These are phyloP conservation scores for Condylura cristata DNA, from an alignment of 2,113 vertebrate genomes.

Conservation along the genomic window DNA sequence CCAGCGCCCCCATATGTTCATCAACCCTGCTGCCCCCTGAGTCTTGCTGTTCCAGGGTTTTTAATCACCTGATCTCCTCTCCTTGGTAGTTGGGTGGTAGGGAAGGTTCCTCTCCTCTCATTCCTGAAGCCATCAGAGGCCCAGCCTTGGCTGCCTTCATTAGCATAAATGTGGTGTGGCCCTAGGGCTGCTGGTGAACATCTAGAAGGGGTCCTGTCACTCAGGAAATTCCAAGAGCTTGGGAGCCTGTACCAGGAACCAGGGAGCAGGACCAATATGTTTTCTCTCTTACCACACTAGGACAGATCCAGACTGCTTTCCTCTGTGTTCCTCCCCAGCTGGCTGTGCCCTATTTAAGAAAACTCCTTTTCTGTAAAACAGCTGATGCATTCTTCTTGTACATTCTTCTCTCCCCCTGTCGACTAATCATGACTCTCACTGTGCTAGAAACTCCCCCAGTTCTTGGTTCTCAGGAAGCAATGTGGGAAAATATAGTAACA, in stretches of 20 bases:
- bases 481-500: conserved; percentile 60
- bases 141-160: neutral
- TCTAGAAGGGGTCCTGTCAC: neutral
- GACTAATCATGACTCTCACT: conserved; percentile 7
- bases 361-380: conserved; percentile 1
- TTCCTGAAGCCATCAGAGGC: neutral
- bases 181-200: neutral
- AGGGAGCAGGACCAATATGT: neutral
- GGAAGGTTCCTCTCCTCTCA: neutral
- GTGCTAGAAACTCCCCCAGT: neutral
- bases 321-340: neutral
- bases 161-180: neutral
- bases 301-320: neutral
- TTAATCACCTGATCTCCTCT: neutral
- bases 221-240: neutral
- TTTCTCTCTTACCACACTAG: neutral
- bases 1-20: neutral
- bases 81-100: too few species aligned
- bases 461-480: conserved; percentile 59
- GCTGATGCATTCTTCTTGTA: conserved; percentile 28
- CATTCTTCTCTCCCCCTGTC: conserved; percentile 18
- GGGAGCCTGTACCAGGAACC: neutral
- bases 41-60: neutral
- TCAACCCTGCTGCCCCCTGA: too few species aligned
- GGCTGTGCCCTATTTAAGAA: conserved; percentile 27